Percentiles rank a stretch among this genome's conserved stretches.
phyloP scores from a whole-genome alignment of 2,797 vertebrate genomes.

The Ispidina picta region DNA sequence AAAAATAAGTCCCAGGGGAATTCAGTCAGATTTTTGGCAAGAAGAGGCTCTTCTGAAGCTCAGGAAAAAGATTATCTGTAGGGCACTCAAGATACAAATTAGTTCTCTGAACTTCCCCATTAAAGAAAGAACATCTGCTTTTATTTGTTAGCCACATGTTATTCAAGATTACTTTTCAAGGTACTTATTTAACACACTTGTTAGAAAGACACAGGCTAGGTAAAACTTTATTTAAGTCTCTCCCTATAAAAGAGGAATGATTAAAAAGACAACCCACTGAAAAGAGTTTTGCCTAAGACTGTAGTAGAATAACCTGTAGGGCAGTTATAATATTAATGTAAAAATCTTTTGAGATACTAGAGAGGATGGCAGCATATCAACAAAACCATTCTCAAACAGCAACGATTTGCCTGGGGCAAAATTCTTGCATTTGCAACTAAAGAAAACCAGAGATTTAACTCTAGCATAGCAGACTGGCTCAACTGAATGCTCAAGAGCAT shows the following conservation, averaged over 20 bases:
- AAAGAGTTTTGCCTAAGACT: conserved; percentile 9
- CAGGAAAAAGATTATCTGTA: not conserved
- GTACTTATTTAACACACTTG: not conserved
- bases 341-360: conserved; percentile 52
- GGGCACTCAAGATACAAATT: not conserved
- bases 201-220: not conserved
- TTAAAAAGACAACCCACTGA: not conserved
- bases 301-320: conserved; percentile 23
- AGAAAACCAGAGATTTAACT: conserved; percentile 40
- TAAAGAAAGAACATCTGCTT: not conserved
- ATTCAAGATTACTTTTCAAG: conserved; percentile 4
- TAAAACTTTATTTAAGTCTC: not conserved
- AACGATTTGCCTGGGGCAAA: conserved; percentile 11
- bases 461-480: not conserved
- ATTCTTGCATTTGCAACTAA: conserved; percentile 29
- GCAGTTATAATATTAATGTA: conserved; percentile 45
- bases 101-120: not conserved
- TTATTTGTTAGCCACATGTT: not conserved
- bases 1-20: not conserved
- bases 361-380: conserved; percentile 38
- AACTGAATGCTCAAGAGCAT: not conserved
- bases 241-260: not conserved
- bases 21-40: not conserved
- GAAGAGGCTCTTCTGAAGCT: not conserved
- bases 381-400: conserved; percentile 30